phyloP scores from a whole-genome alignment of 2,113 vertebrate genomes.

The Oxyruncus cristatus region DNA sequence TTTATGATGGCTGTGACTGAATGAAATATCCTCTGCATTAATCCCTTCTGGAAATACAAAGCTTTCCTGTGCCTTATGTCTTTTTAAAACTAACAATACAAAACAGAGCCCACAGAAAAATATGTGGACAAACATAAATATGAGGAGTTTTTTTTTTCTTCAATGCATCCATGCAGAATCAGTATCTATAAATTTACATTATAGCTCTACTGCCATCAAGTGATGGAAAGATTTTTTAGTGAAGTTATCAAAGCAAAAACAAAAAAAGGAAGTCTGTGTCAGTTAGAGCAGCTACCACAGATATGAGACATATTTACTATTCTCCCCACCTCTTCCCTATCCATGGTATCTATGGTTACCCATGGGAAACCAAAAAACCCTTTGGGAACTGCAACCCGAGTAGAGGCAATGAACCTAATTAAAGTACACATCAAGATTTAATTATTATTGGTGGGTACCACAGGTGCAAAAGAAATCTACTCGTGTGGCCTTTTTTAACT shows the following conservation, averaged over 20 bases:
- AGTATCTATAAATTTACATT: slow-evolving; percentile 70
- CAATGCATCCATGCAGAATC: slow-evolving; percentile 50
- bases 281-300: not conserved
- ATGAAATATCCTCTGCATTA: slow-evolving; percentile 70
- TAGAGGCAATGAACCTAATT: not conserved
- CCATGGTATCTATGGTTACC: not conserved
- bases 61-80: slow-evolving; percentile 67
- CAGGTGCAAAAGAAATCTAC: not conserved
- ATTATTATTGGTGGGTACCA: not conserved
- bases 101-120: slow-evolving; percentile 68
- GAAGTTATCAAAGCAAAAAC: not conserved
- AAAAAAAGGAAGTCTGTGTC: not conserved
- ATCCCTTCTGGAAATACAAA: slow-evolving; percentile 71
- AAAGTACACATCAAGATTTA: not conserved
- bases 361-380: not conserved
- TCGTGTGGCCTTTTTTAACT: not conserved
- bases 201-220: slow-evolving; percentile 79
- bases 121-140: slow-evolving; percentile 73
- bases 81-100: slow-evolving; percentile 71
- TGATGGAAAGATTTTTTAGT: slow-evolving; percentile 72
- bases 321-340: not conserved
- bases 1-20: slow-evolving; percentile 48
- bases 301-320: not conserved
- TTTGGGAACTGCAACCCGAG: not conserved
- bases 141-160: not conserved